phyloP scores from a whole-genome alignment of 2,797 vertebrate species.

The Pseudochirops cupreus region DNA sequence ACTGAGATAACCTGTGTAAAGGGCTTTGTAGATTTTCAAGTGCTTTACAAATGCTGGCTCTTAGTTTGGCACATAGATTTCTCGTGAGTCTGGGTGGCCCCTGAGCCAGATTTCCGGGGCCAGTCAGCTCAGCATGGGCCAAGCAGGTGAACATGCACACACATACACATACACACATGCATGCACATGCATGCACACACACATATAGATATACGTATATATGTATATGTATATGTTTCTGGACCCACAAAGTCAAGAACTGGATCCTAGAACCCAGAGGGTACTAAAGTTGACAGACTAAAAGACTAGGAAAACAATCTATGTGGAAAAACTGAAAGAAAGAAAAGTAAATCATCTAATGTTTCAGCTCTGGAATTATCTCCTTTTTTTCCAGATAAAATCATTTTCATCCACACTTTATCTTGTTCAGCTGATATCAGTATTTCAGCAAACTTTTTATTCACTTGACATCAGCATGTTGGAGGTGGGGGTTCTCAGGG shows the following conservation, averaged over 20 bases:
- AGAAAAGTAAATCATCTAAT: background rate
- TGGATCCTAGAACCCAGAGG: background rate
- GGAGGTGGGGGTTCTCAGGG: background rate
- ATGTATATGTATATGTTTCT: background rate
- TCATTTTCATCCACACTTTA: background rate
- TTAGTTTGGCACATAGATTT: background rate
- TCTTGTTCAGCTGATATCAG: background rate
- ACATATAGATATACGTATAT: too few relatives aligned
- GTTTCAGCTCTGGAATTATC: background rate
- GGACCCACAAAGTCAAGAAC: constrained; percentile 3
- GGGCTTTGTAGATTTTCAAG: too few relatives aligned
- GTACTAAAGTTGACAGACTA: background rate
- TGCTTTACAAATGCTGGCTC: too few relatives aligned
- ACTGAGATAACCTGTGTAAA: too few relatives aligned
- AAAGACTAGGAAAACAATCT: background rate
- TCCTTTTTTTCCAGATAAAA: background rate
- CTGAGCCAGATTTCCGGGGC: background rate
- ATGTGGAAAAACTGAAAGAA: background rate
- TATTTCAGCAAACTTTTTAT: background rate
- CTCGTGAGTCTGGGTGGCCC: background rate
- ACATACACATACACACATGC: too few relatives aligned
- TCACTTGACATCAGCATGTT: background rate
- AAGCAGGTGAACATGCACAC: background rate
- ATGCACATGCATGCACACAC: too few relatives aligned
- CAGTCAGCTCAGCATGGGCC: background rate